These are phyloP conservation scores for Nomada goodeniana DNA, from an alignment of 2,888 invertebrate species.

Conservation along the genomic window DNA sequence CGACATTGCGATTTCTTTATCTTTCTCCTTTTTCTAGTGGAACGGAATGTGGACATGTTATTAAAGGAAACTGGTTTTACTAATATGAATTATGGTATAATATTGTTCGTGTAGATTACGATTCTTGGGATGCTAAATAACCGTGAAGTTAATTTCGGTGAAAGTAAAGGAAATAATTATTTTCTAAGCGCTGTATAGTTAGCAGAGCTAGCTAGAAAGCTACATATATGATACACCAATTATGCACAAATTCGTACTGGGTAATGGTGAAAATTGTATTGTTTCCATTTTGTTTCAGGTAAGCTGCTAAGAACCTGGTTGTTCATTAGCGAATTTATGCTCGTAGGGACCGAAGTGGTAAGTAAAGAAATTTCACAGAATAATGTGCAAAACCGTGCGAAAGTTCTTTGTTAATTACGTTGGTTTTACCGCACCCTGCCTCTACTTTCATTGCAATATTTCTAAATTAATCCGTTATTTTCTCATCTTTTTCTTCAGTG, in stretches of 20 bases:
- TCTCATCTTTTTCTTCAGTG: too few relatives aligned
- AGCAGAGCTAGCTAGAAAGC: neutral
- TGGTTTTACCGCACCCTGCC: too few relatives aligned
- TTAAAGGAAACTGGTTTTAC: too few relatives aligned
- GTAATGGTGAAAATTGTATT: conserved; percentile 42
- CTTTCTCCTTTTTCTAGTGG: too few relatives aligned
- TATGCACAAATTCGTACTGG: conserved; percentile 27
- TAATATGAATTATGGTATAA: too few relatives aligned
- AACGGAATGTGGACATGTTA: too few relatives aligned
- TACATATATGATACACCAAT: conserved; percentile 48
- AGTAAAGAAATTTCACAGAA: conserved; percentile 49
- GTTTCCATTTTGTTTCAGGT: conserved; percentile 70
- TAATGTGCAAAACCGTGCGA: neutral
- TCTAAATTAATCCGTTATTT: too few relatives aligned
- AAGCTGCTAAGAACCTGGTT: conserved; percentile 53
- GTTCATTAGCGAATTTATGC: conserved; percentile 53
- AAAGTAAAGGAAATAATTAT: conserved; percentile 40
- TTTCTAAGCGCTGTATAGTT: conserved; percentile 20
- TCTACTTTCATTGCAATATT: too few relatives aligned
- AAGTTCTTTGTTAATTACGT: too few relatives aligned
- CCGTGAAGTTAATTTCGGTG: neutral
- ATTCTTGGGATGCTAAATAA: neutral
- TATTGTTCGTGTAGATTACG: too few relatives aligned
- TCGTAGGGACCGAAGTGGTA: conserved; percentile 39
- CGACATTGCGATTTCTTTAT: too few relatives aligned